Base-by-base conservation (phyloP, 1,140 invertebrate species). In the Tetramorium alpestre region DNA sequence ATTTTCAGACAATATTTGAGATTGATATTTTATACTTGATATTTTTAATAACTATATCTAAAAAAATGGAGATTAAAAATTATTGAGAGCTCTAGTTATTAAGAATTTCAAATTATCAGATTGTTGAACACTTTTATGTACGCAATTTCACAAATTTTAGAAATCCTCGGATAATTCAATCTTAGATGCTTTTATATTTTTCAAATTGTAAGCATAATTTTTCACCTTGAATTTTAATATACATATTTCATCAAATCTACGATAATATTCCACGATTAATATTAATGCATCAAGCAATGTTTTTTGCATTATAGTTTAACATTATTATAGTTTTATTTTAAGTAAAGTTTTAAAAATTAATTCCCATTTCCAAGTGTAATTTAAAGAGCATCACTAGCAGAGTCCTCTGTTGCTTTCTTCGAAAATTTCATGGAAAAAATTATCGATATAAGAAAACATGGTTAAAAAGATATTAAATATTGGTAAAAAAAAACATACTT, bases 371-470 rank as follows among this genome's bases (percentile, higher is more conserved):
- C 16, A 41, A 4, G 33, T 58, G 51, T 13, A 49, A n/a, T 38
- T 51, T 67, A 7, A 28, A 54, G 8, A 18, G 5, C 18, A 22
- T 80, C 5, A 16, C 13, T 25, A 7, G 10, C 47, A 54, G 13
- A 81, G 49, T 51, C 18, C 18, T 77, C 41, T 77, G 38, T 16
- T 28, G 41, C 22, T 65, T 33, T 22, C 22, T 33, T 78, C 6
- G 18, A 65, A 41, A 54, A 22, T 56, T n/a, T 78, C n/a, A 22
- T 58, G 10, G 25, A 58, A 58, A 54, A 78, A 33, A 22, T 64
- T 65, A 65, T 77, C n/a, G 16, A 58, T 28, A n/a, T 28, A 73
- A 82, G 25, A 73, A 69, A 41, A 87, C 85, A 88, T 87, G 86
- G 87, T 16, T 49, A 6, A 7, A 38, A 58, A 60, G 44, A 6